Conservation (phyloP, 2,888 invertebrate genomes). For the Cosmopolites sordidus region DNA sequence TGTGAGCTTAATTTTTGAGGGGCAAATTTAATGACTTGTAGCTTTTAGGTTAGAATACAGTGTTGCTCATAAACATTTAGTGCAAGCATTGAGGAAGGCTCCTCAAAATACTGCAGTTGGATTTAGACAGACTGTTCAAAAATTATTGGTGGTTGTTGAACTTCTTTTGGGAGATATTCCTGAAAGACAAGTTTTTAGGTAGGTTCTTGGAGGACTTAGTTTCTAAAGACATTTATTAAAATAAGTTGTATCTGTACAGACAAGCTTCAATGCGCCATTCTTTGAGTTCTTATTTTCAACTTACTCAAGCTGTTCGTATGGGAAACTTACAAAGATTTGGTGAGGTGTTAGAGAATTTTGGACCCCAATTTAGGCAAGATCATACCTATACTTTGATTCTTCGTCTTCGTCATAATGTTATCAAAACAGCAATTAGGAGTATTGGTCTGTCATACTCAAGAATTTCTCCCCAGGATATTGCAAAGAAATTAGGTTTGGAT, state of each 20-base stretch:
- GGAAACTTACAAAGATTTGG: conserved; percentile 94
- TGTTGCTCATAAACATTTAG: conserved; percentile 92
- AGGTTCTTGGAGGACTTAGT: conserved; percentile 81
- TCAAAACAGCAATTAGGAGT: conserved; percentile 94
- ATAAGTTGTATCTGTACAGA: conserved; percentile 46
- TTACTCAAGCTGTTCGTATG: conserved; percentile 93
- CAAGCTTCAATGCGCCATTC: conserved; percentile 85
- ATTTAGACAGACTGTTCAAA: conserved; percentile 96
- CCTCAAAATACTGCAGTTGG: conserved; percentile 98
- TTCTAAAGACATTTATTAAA: conserved; percentile 90
- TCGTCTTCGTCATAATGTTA: conserved; percentile 95
- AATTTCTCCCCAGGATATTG: conserved; percentile 93
- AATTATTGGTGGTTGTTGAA: conserved; percentile 91
- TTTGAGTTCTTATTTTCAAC: conserved; percentile 91
- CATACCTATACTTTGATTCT: conserved; percentile 95
- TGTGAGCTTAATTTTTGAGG: neutral
- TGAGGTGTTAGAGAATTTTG: conserved; percentile 86
- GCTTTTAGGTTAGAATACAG: conserved; percentile 89
- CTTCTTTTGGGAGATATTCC: conserved; percentile 95
- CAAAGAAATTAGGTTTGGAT: conserved; percentile 87
- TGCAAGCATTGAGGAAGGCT: conserved; percentile 93
- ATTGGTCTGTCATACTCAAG: conserved; percentile 95
- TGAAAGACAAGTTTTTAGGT: conserved; percentile 81
- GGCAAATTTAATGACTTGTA: neutral
- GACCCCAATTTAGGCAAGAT: conserved; percentile 87